phyloP scores from a whole-genome alignment of 2,888 invertebrate genomes.

The Hirtodrosophila histrioides region DNA sequence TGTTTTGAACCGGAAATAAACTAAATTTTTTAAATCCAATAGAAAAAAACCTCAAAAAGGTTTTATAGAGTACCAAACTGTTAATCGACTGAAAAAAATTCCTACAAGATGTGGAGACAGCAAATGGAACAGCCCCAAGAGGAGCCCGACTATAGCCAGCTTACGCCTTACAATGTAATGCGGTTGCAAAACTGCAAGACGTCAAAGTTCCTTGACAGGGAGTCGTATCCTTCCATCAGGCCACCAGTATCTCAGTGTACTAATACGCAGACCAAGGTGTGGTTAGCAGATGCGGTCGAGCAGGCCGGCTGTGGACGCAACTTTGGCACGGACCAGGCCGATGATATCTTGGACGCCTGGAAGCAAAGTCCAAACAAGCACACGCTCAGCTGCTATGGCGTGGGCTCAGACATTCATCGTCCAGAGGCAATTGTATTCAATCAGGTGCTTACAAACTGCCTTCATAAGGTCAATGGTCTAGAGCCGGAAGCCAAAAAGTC shows the following conservation, averaged over 20 bases:
- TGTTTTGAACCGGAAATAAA: conserved; percentile 12
- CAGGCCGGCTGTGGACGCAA: conserved; percentile 35
- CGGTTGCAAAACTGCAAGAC: conserved; percentile 58
- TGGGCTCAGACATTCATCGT: conserved; percentile 3
- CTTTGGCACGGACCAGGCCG: conserved; percentile 2
- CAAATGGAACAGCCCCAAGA: not conserved
- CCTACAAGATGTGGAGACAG: not conserved
- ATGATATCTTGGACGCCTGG: conserved; percentile 50
- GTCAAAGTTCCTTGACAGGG: conserved; percentile 6
- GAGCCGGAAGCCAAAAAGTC: not conserved
- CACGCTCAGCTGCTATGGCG: conserved; percentile 47
- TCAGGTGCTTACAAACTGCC: conserved; percentile 35
- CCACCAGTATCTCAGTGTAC: conserved; percentile 57
- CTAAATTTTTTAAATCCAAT: conserved; percentile 14
- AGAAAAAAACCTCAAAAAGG: not conserved
- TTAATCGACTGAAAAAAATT: not conserved
- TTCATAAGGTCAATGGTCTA: conserved; percentile 33
- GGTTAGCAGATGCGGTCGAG: conserved; percentile 51
- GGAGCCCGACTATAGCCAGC: conserved; percentile 8
- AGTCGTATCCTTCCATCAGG: conserved; percentile 51
- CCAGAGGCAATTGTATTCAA: conserved; percentile 37
- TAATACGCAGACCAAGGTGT: conserved; percentile 7
- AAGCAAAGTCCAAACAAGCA: conserved; percentile 53
- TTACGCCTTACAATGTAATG: conserved; percentile 45
- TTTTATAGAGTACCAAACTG: conserved; percentile 9